Evolutionary conservation across 2,888 invertebrate species (phyloP).

Genomic region (Ennomos quercinarius): DNA sequence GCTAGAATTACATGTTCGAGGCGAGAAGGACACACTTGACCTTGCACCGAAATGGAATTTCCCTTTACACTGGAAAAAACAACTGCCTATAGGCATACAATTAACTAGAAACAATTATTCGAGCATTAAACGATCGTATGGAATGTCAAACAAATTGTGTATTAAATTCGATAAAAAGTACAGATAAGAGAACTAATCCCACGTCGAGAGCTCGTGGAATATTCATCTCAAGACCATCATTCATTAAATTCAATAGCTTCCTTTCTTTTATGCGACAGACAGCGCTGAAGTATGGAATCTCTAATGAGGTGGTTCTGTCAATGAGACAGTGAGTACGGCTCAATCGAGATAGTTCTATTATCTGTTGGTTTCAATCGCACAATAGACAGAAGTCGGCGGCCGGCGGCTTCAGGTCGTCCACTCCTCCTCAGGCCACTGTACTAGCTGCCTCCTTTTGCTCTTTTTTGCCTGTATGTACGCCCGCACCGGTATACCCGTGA

Average conservation of each 20-base stretch:
- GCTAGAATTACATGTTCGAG: constrained; percentile 44
- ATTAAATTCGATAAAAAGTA: constrained; percentile 39
- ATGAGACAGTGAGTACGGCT: constrained; percentile 39
- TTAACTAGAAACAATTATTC: constrained; percentile 8
- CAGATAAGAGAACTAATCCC: constrained; percentile 46
- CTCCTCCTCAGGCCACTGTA: constrained; percentile 69
- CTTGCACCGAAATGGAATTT: constrained; percentile 51
- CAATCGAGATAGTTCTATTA: constrained; percentile 34
- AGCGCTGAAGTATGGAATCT: constrained; percentile 51
- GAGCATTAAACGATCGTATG: constrained; percentile 4
- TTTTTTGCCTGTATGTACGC: constrained; percentile 43
- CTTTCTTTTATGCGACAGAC: constrained; percentile 42
- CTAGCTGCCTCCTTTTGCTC: constrained; percentile 68
- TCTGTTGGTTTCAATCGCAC: constrained; percentile 40
- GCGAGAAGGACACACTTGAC: constrained; percentile 43
- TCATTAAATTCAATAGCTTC: constrained; percentile 54
- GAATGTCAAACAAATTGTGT: constrained; percentile 7
- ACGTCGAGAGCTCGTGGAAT: constrained; percentile 45
- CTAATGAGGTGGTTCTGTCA: constrained; percentile 62
- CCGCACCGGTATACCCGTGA: constrained; percentile 53
- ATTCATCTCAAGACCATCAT: constrained; percentile 43
- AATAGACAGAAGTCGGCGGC: constrained; percentile 47
- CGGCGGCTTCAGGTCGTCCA: constrained; percentile 56
- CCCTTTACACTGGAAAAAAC: constrained; percentile 38
- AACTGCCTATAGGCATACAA: neutral